Percentiles rank a stretch among this genome's conserved stretches.
Evolutionary conservation across 2,797 vertebrate genomes (phyloP).

Genomic region (Danionella dracula): DNA sequence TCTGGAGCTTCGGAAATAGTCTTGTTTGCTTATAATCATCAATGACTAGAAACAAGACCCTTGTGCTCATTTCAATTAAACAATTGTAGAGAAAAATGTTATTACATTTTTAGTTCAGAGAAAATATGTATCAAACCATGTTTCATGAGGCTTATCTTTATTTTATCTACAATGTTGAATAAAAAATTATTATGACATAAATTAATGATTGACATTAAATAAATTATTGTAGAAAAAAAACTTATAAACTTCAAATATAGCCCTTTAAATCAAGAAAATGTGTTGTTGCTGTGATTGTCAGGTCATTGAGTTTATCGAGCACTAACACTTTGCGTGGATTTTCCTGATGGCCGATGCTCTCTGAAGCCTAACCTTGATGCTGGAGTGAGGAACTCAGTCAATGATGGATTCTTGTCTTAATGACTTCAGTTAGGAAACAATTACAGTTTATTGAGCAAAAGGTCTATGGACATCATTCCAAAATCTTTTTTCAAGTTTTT

Average conservation of each 20-base stretch:
- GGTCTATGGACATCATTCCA: neutral
- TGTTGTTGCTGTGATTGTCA: neutral
- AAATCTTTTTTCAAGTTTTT: neutral
- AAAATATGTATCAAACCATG: too few species aligned
- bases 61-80: neutral
- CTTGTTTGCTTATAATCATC: neutral
- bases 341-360: neutral
- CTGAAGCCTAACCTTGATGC: neutral
- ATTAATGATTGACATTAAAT: neutral
- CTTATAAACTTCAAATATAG: neutral
- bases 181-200: too few species aligned
- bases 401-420: neutral
- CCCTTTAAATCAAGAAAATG: neutral
- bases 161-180: too few species aligned
- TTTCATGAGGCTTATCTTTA: too few species aligned
- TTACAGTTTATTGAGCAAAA: neutral
- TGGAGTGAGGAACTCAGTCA: neutral
- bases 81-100: too few species aligned
- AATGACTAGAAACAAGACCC: neutral
- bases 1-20: neutral
- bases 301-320: too few species aligned
- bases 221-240: neutral
- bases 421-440: constrained; percentile 1
- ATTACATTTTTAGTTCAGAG: too few species aligned
- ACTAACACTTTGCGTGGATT: too few species aligned